These are phyloP conservation scores for Ctenodactylus gundi DNA, from an alignment of 2,113 vertebrate species.

Conservation along the genomic window DNA sequence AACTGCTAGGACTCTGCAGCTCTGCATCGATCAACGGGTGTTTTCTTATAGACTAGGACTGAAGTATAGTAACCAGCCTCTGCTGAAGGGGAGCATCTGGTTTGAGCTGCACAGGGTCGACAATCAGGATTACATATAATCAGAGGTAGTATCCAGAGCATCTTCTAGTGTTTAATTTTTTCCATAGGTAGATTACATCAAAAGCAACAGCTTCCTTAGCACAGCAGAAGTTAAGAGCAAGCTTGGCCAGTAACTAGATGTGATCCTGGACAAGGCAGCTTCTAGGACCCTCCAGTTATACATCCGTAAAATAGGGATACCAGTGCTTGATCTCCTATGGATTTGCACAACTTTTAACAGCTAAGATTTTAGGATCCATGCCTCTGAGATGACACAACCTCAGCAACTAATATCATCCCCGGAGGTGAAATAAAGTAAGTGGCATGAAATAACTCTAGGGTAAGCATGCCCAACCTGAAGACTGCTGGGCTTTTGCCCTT, in stretches of 20 bases:
- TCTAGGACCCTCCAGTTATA: background rate
- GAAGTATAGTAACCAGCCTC: background rate
- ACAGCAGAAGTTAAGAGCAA: background rate
- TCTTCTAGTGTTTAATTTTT: background rate
- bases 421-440: background rate
- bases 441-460: background rate
- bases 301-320: background rate
- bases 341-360: background rate
- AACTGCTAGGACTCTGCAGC: background rate
- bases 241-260: background rate
- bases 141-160: background rate
- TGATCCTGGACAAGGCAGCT: background rate
- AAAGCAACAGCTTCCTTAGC: background rate
- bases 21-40: background rate
- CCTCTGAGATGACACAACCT: background rate
- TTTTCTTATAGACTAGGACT: background rate
- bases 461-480: too few relatives aligned
- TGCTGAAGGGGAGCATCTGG: background rate
- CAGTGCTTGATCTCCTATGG: background rate
- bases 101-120: background rate
- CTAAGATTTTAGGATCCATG: constrained; percentile 5
- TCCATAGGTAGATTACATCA: background rate
- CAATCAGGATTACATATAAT: background rate
- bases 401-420: background rate
- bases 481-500: too few relatives aligned